A percentile compares a stretch with the other conserved stretches of the same genome.
These are phyloP conservation scores for Oegoconia quadripuncta DNA, from an alignment of 2,888 invertebrate species.

Conservation along the genomic window DNA sequence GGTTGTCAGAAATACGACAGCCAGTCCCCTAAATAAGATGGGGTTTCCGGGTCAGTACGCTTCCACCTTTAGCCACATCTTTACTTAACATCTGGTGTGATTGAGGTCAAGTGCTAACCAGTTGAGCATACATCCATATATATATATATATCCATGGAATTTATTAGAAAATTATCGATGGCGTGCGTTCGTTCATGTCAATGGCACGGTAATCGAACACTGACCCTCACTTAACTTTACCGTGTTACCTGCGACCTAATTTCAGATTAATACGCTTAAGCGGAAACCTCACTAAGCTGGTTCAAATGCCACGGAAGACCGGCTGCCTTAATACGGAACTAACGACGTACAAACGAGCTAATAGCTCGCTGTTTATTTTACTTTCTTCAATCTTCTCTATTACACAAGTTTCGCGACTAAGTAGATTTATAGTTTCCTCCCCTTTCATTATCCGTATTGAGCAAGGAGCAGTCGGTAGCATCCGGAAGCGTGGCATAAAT, in stretches of 20 bases:
- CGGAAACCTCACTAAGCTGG: constrained; percentile 77
- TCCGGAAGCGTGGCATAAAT: constrained; percentile 67
- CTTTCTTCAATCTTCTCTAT: constrained; percentile 60
- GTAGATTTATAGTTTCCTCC: constrained; percentile 78
- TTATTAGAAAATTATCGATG: no score
- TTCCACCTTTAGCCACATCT: no score
- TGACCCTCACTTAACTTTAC: constrained; percentile 67
- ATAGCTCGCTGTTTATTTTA: constrained; percentile 58
- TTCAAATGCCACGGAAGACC: constrained; percentile 66
- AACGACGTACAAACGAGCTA: constrained; percentile 45
- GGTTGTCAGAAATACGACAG: no score
- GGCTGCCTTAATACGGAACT: constrained; percentile 39
- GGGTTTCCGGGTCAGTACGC: no score
- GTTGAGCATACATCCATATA: no score
- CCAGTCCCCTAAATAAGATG: no score
- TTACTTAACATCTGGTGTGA: no score
- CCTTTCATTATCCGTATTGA: constrained; percentile 76
- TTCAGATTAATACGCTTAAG: constrained; percentile 77
- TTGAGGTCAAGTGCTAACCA: no score
- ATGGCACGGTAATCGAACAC: constrained; percentile 32
- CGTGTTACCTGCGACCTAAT: constrained; percentile 75
- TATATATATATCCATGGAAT: no score
- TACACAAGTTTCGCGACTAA: constrained; percentile 70
- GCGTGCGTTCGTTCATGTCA: no score
- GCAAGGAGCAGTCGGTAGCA: constrained; percentile 33